A percentile compares a stretch with the other conserved stretches of the same genome.
phyloP scores from a whole-genome alignment of 2,797 vertebrate species.

The Hydrophis major region DNA sequence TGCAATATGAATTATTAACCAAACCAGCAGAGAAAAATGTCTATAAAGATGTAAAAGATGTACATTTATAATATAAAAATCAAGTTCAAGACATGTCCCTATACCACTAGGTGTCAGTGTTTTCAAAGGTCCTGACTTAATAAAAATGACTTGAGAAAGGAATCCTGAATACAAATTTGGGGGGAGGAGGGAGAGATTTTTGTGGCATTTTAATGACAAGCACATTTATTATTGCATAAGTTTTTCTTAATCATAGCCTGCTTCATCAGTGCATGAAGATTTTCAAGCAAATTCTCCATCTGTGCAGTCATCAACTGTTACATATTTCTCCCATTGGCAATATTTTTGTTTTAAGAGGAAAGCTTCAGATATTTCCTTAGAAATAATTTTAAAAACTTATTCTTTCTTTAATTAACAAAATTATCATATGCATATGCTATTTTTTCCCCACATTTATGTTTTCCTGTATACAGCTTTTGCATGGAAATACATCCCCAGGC shows the following conservation, averaged over 20 bases:
- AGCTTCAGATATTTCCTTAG: background rate
- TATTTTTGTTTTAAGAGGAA: background rate
- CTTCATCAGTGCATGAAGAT: background rate
- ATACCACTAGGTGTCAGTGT: conserved; percentile 30
- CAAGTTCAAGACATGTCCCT: background rate
- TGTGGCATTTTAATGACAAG: background rate
- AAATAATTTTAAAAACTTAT: background rate
- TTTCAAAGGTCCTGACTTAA: background rate
- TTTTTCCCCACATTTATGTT: background rate
- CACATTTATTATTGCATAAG: background rate
- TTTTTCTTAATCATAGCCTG: background rate
- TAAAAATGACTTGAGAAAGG: background rate
- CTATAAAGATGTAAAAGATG: background rate
- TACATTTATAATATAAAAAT: background rate
- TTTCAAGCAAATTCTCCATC: background rate
- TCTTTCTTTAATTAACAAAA: background rate
- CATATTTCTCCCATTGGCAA: background rate
- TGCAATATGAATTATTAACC: background rate
- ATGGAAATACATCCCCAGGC: background rate
- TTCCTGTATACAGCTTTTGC: background rate
- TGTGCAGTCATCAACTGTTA: background rate
- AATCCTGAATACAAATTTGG: background rate
- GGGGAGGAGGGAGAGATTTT: background rate
- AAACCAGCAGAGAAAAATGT: background rate
- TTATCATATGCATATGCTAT: background rate